These are phyloP conservation scores for Drosophila nr. fundita DNA, from an alignment of 2,888 invertebrate species.

Conservation along the genomic window DNA sequence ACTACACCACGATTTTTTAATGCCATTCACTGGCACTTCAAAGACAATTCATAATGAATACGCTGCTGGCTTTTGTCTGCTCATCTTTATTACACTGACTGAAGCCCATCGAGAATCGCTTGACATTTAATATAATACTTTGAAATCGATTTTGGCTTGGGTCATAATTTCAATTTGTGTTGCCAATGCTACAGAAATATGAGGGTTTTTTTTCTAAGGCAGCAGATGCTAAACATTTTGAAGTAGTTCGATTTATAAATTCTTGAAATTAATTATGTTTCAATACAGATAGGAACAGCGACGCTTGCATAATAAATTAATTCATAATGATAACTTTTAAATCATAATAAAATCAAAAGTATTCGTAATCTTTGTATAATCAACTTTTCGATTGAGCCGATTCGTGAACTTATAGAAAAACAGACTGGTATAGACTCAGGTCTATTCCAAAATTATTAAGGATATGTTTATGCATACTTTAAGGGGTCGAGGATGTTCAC, in stretches of 20 bases:
- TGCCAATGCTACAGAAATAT: constrained; percentile 18
- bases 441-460: background rate
- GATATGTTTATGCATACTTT: background rate
- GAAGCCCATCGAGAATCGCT: constrained; percentile 21
- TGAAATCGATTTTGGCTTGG: constrained; percentile 44
- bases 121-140: constrained; percentile 56
- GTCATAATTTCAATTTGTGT: constrained; percentile 66
- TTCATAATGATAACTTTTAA: background rate
- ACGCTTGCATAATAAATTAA: background rate
- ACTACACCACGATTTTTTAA: constrained; percentile 64
- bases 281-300: background rate
- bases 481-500: background rate
- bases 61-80: constrained; percentile 24
- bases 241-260: background rate
- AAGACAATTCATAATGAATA: constrained; percentile 68
- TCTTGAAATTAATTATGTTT: background rate
- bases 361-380: no score
- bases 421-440: background rate
- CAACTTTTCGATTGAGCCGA: background rate
- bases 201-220: constrained; percentile 5
- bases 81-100: constrained; percentile 27
- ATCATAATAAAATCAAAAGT: background rate
- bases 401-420: background rate
- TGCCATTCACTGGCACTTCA: constrained; percentile 77
- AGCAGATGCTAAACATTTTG: constrained; percentile 54